Evolutionary conservation across 2,113 vertebrate species (phyloP).

Genomic region (Cepphus grylle): DNA sequence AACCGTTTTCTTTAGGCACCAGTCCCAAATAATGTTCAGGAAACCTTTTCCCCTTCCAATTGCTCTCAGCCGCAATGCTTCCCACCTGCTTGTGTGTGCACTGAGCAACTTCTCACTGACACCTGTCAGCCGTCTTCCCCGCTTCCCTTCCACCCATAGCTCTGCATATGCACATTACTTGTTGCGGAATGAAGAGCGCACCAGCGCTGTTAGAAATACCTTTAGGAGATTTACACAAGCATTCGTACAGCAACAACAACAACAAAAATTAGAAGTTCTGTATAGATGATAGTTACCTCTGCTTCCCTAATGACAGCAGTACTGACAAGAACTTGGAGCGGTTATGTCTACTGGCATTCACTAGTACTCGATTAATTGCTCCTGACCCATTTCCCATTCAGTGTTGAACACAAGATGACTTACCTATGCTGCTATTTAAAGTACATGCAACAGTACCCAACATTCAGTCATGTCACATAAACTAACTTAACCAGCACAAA

Average conservation of each 20-base stretch:
- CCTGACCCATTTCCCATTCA: background rate
- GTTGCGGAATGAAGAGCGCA: background rate
- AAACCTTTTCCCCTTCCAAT: background rate
- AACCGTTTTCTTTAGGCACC: background rate
- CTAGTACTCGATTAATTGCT: background rate
- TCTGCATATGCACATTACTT: background rate
- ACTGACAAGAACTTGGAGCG: background rate
- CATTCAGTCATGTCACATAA: background rate
- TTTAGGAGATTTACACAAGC: background rate
- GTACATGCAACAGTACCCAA: background rate
- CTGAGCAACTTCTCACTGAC: background rate
- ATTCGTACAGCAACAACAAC: background rate
- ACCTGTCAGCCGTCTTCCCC: background rate
- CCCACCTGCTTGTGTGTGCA: fast-evolving
- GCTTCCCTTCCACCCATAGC: background rate
- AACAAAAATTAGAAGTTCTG: background rate
- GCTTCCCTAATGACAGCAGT: background rate
- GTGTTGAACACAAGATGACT: background rate
- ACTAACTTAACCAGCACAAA: background rate
- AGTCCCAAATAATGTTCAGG: background rate
- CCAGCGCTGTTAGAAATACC: background rate
- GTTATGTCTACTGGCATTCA: background rate
- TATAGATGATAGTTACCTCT: background rate
- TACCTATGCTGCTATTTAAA: background rate
- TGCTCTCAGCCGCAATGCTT: background rate